Evolutionary conservation across 2,888 invertebrate genomes (phyloP).

Genomic region (Serripes groenlandicus): DNA sequence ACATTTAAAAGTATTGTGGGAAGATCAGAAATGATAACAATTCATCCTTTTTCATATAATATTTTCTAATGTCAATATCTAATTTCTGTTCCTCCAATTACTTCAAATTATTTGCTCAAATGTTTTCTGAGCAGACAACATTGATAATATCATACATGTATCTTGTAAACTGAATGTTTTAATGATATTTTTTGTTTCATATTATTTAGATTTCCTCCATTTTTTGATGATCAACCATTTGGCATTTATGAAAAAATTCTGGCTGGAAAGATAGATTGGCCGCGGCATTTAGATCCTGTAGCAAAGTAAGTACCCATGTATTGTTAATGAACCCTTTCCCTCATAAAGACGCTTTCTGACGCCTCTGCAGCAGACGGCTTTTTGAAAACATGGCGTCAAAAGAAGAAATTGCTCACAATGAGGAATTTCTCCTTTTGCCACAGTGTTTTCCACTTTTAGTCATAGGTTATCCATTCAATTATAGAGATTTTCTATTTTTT

Average conservation of each 20-base stretch:
- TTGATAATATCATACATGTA: not conserved
- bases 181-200: not conserved
- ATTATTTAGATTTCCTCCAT: slow-evolving; percentile 92
- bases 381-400: no score
- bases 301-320: slow-evolving; percentile 93
- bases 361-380: no score
- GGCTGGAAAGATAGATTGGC: slow-evolving; percentile 98
- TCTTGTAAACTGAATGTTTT: not conserved
- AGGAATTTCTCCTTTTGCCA: not conserved
- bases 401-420: not conserved
- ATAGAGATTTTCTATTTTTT: no score
- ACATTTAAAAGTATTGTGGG: no score
- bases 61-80: no score
- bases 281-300: slow-evolving; percentile 95
- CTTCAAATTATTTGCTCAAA: not conserved
- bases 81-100: no score
- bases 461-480: no score
- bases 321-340: not conserved
- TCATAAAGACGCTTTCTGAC: no score
- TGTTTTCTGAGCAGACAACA: not conserved
- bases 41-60: no score
- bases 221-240: slow-evolving; percentile 98
- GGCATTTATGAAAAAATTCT: slow-evolving; percentile 98
- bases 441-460: not conserved
- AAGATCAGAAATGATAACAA: no score